Evolutionary conservation across 2,797 vertebrate species (phyloP).

Genomic region (Alectoris magna): DNA sequence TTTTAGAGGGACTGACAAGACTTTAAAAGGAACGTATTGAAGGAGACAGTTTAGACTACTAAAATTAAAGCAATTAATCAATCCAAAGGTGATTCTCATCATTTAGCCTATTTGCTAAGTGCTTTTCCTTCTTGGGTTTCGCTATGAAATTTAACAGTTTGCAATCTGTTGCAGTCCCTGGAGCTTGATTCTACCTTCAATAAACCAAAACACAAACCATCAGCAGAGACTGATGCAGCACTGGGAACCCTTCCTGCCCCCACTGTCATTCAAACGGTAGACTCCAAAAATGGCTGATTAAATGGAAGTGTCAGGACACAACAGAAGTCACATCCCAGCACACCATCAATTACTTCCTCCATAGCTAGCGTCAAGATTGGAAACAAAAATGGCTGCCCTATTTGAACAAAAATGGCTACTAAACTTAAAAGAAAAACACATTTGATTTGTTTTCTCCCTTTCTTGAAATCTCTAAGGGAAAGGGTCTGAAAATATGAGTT

Average conservation of each 20-base stretch:
- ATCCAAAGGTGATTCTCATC: not conserved
- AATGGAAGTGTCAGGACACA: not conserved
- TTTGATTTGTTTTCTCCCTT: not conserved
- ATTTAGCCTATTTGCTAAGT: not conserved
- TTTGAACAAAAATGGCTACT: not conserved
- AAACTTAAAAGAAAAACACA: not conserved
- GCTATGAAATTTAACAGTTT: not conserved
- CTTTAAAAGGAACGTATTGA: not conserved
- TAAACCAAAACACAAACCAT: slow-evolving; percentile 6
- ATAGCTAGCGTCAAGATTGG: not conserved
- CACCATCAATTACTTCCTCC: not conserved
- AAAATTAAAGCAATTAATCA: slow-evolving; percentile 43
- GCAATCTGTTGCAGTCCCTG: not conserved
- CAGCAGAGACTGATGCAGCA: not conserved
- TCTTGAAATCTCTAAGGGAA: not conserved
- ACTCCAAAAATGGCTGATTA: not conserved
- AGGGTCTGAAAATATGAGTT: not conserved
- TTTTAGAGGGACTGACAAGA: not conserved
- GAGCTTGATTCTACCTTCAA: not conserved
- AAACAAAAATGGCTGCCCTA: slow-evolving; percentile 2
- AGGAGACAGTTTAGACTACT: not conserved
- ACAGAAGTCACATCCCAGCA: not conserved
- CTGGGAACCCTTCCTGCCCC: not conserved
- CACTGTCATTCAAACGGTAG: not conserved
- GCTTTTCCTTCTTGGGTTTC: not conserved